These are phyloP conservation scores for Botia almorhae DNA, from an alignment of 2,797 vertebrate genomes.

Conservation along the genomic window DNA sequence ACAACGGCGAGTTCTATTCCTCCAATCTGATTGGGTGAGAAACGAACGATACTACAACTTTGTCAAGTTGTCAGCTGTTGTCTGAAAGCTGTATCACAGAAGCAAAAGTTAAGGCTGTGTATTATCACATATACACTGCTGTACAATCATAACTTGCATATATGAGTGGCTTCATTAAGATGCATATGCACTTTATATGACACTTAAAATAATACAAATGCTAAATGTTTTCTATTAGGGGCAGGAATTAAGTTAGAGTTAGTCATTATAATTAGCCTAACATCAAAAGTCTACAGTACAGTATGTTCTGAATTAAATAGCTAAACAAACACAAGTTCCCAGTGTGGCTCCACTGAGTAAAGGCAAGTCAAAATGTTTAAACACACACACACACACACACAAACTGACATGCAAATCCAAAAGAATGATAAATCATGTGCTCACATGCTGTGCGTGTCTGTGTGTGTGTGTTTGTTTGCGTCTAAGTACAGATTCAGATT, in stretches of 20 bases:
- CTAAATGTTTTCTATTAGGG: neutral
- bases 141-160: too few species aligned
- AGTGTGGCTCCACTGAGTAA: conserved; percentile 70
- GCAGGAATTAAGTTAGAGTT: neutral
- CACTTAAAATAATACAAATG: neutral
- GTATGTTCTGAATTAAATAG: neutral
- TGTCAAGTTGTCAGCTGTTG: too few species aligned
- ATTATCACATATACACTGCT: too few species aligned
- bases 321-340: neutral
- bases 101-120: too few species aligned
- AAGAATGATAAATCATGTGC: conserved; percentile 36
- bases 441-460: neutral
- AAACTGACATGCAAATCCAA: neutral
- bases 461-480: conserved; percentile 14
- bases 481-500: conserved; percentile 23
- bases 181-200: too few species aligned
- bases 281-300: neutral
- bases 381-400: neutral
- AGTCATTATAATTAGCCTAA: neutral
- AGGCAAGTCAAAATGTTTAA: conserved; percentile 34
- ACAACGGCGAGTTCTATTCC: neutral
- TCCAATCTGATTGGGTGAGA: neutral
- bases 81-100: too few species aligned
- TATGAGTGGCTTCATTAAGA: too few species aligned
- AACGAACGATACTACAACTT: neutral